A percentile compares a stretch with the other conserved stretches of the same genome.
Conservation (phyloP, 2,113 vertebrate genomes). For the Stictonetta naevosa region DNA sequence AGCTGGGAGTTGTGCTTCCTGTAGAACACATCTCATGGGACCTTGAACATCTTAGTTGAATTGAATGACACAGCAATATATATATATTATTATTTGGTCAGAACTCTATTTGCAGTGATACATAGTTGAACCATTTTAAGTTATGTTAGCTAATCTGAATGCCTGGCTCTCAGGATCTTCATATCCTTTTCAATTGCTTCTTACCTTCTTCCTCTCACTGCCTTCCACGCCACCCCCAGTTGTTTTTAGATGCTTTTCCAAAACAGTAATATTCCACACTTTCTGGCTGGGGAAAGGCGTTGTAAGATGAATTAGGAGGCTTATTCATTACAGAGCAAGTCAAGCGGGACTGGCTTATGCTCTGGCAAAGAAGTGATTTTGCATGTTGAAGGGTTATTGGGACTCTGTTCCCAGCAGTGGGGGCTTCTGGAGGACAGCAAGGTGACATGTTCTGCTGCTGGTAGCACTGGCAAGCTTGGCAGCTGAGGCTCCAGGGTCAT, state of each 20-base stretch:
- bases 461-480: background rate
- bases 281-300: background rate
- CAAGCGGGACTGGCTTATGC: constrained; percentile 31
- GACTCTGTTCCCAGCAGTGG: background rate
- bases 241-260: constrained; percentile 22
- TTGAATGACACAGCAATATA: constrained; percentile 12
- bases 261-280: background rate
- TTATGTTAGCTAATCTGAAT: constrained; percentile 33
- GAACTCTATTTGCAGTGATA: constrained; percentile 51
- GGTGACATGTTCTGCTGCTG: background rate
- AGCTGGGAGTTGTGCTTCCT: background rate
- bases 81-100: constrained; percentile 34
- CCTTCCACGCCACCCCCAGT: background rate
- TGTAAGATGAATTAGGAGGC: background rate
- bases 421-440: background rate
- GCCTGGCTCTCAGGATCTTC: constrained; percentile 18
- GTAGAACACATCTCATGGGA: background rate
- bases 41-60: background rate
- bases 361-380: constrained; percentile 30
- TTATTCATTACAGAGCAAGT: constrained; percentile 48
- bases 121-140: constrained; percentile 42
- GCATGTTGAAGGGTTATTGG: background rate
- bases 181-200: background rate
- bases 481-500: background rate
- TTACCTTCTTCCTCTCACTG: background rate